Base-by-base conservation (phyloP, 2,113 vertebrate species). In the Cathartes aura region DNA sequence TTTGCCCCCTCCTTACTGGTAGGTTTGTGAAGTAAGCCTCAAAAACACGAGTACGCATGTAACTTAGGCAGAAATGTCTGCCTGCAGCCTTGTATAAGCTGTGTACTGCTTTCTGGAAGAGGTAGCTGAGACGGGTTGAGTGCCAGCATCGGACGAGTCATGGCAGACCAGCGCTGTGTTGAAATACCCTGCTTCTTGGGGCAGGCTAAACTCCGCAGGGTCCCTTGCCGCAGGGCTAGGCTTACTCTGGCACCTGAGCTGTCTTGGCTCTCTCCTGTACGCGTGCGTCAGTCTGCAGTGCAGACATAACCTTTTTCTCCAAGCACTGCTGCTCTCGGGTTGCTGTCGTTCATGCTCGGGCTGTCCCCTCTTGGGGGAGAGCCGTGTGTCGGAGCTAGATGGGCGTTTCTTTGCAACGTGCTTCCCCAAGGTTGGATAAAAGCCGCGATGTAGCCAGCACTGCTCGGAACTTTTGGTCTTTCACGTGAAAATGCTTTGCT, bases 231-330 rank as follows among this genome's bases (percentile, higher is more conserved):
- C 64, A 0, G 1, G 43, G 64, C 64, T 56, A 5, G 64, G 23
- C 53, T 43, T 56, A 8, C n/a, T 24, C 10, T 43, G 50, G 34
- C 68, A 38, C 53, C n/a, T 12, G n/a, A 73, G 59, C 70, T 21
- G 30, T 19, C 38, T 42, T 27, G 47, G 34, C 26, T 53, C 11
- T 53, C 45, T 47, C 68, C 23, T 9, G 11, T 43, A 18, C 1
- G 0, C 1, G 0, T 1, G 0, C 1, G 0, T 12, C n/a, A 21
- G 17, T 6, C 52, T 29, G 63, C 40, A 19, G 24, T 3, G 5
- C 7, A 21, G 32, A 12, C 26, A 1, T 30, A 8, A 8, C 10
- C 17, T 67, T 32, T 71, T 56, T 66, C 64, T 58, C 47, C 0
- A 1, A 38, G 34, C 19, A 6, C n/a, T 0, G 0, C 40, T 0